Evolutionary conservation across 1,140 invertebrate genomes (phyloP).

Genomic region (Stratiolaelaps scimitus): DNA sequence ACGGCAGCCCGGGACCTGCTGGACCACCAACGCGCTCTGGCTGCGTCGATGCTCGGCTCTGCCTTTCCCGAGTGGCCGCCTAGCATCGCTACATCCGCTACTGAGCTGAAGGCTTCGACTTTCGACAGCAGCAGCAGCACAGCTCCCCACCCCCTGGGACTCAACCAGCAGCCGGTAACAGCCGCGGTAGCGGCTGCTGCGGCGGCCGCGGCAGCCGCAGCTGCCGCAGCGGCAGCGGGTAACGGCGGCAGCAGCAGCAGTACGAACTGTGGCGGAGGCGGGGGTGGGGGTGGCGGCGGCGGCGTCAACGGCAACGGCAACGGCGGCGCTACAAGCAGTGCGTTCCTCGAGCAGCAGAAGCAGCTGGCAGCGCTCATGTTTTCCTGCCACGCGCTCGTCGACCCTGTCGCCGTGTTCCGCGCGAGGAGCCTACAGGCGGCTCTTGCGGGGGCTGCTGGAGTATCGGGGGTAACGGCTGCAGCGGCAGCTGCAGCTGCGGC

Average conservation of each 20-base stretch:
- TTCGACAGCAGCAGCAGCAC: too few species aligned
- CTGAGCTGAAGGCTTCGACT: too few species aligned
- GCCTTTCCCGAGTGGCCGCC: conserved; percentile 20
- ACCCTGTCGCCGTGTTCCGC: conserved; percentile 19
- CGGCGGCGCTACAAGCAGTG: not conserved
- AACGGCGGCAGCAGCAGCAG: too few species aligned
- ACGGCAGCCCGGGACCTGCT: conserved; percentile 3
- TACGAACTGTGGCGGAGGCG: not conserved
- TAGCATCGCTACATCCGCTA: not conserved
- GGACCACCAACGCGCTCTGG: conserved; percentile 21
- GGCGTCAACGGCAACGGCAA: not conserved
- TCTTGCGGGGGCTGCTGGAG: conserved; percentile 1
- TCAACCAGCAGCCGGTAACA: too few species aligned
- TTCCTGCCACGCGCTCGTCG: conserved; percentile 27
- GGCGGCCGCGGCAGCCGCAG: too few species aligned
- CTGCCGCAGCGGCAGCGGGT: too few species aligned
- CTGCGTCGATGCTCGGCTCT: conserved; percentile 10
- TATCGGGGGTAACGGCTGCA: too few species aligned
- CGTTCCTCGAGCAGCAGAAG: conserved; percentile 27
- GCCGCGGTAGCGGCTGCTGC: too few species aligned
- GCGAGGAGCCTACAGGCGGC: conserved; percentile 14
- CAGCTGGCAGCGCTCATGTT: conserved; percentile 26
- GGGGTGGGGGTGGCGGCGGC: not conserved
- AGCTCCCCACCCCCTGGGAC: too few species aligned
- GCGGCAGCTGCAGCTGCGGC: too few species aligned